phyloP scores from a whole-genome alignment of 2,888 invertebrate genomes.

The Scotopteryx bipunctaria region DNA sequence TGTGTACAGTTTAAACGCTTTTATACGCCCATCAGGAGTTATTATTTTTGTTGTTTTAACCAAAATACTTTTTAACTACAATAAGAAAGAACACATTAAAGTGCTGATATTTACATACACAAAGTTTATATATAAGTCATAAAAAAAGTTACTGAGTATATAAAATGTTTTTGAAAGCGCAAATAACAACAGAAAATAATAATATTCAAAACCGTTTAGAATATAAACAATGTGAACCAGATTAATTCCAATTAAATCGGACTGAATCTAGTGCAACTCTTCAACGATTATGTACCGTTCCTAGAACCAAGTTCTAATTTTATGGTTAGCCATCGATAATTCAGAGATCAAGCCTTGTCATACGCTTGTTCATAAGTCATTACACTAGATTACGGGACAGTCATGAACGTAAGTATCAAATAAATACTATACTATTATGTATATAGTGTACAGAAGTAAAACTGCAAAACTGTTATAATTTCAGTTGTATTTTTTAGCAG shows the following conservation, averaged over 20 bases:
- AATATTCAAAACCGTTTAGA: too few relatives aligned
- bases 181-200: too few relatives aligned
- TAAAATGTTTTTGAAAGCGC: too few relatives aligned
- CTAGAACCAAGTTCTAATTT: conserved; percentile 21
- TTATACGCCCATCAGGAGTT: conserved; percentile 20
- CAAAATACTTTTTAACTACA: too few relatives aligned
- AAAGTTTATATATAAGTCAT: too few relatives aligned
- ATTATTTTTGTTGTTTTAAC: background rate
- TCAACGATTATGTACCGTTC: conserved; percentile 7
- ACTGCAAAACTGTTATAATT: background rate
- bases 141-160: too few relatives aligned
- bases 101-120: too few relatives aligned
- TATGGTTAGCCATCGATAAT: conserved; percentile 52
- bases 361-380: conserved; percentile 53
- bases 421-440: background rate
- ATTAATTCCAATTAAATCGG: background rate
- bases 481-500: too few relatives aligned
- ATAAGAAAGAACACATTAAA: too few relatives aligned
- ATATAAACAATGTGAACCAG: too few relatives aligned
- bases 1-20: conserved; percentile 39
- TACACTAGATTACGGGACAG: conserved; percentile 37
- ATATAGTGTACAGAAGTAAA: conserved; percentile 5
- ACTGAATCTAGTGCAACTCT: background rate
- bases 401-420: conserved; percentile 5
- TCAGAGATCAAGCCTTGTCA: conserved; percentile 55